Conservation (phyloP, 2,113 vertebrate genomes). For the Pachypanchax playfairii region DNA sequence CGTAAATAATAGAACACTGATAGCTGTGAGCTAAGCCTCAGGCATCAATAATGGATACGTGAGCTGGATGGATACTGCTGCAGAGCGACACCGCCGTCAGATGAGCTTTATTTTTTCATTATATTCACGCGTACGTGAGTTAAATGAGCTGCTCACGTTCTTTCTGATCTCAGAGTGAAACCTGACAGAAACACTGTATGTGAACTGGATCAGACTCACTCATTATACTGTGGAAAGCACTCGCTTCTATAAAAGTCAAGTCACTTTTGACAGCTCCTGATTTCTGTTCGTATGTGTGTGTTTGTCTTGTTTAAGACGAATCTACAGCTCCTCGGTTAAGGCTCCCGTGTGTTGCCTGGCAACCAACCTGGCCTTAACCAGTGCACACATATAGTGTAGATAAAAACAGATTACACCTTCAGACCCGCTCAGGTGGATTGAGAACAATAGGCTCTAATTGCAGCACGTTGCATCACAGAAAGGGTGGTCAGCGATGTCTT, state of each 20-base stretch:
- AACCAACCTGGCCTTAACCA: slow-evolving; percentile 70
- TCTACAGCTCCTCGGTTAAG: slow-evolving; percentile 49
- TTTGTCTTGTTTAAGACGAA: slow-evolving; percentile 57
- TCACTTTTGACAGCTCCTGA: slow-evolving; percentile 34
- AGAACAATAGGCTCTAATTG: slow-evolving; percentile 60
- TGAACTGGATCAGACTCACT: slow-evolving; percentile 70
- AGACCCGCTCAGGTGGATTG: slow-evolving; percentile 58
- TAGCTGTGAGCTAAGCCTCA: slow-evolving; percentile 73
- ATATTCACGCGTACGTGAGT: slow-evolving; percentile 5
- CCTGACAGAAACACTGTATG: slow-evolving; percentile 32
- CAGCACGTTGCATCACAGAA: slow-evolving; percentile 68
- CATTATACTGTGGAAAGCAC: slow-evolving; percentile 39
- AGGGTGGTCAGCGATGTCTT: slow-evolving; percentile 40
- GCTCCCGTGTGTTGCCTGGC: slow-evolving; percentile 70
- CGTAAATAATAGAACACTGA: slow-evolving; percentile 84
- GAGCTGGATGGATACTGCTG: slow-evolving; percentile 70
- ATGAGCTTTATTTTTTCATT: slow-evolving; percentile 35
- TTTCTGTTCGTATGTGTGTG: slow-evolving; percentile 27
- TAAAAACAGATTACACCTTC: slow-evolving; percentile 15
- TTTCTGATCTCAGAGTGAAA: slow-evolving; percentile 47
- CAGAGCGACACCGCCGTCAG: slow-evolving; percentile 65
- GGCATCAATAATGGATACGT: slow-evolving; percentile 77
- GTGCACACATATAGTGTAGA: slow-evolving; percentile 34
- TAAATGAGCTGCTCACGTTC: slow-evolving; percentile 5
- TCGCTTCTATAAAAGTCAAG: slow-evolving; percentile 24